Evolutionary conservation across 2,797 vertebrate genomes (phyloP).

Genomic region (Characodon lateralis): DNA sequence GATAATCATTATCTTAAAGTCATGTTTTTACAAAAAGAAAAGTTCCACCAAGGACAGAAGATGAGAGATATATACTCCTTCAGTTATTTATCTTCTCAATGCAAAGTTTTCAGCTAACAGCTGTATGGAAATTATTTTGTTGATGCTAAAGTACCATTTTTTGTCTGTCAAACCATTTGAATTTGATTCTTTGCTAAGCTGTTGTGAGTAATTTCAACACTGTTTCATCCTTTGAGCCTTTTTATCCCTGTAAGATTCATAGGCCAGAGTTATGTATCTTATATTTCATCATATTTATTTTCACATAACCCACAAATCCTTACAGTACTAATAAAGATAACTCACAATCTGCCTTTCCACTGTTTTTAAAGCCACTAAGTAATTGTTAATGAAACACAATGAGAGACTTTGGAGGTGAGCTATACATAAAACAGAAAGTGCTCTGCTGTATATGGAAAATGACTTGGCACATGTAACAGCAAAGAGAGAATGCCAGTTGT

Average conservation of each 20-base stretch:
- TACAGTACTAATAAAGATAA: not conserved
- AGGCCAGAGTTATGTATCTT: not conserved
- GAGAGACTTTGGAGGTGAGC: not conserved
- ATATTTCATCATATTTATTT: not conserved
- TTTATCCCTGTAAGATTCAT: not conserved
- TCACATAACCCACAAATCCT: not conserved
- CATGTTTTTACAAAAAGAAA: no score
- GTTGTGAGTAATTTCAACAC: not conserved
- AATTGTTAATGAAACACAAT: not conserved
- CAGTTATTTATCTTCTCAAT: not conserved
- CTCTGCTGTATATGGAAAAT: not conserved
- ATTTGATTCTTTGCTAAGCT: not conserved
- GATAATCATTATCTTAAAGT: not conserved
- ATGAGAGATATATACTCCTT: not conserved
- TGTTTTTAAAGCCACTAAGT: not conserved
- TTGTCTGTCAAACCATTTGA: not conserved
- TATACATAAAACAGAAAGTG: not conserved
- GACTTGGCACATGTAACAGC: not conserved
- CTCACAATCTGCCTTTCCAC: not conserved
- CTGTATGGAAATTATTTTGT: not conserved
- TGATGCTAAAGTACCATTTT: not conserved
- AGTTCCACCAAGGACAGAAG: not conserved
- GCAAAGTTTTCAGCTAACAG: not conserved
- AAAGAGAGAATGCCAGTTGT: no score
- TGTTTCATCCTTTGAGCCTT: no score